Evolutionary conservation across 23 tunicate species (phyloP).

Genomic region (Phallusia fumigata): DNA sequence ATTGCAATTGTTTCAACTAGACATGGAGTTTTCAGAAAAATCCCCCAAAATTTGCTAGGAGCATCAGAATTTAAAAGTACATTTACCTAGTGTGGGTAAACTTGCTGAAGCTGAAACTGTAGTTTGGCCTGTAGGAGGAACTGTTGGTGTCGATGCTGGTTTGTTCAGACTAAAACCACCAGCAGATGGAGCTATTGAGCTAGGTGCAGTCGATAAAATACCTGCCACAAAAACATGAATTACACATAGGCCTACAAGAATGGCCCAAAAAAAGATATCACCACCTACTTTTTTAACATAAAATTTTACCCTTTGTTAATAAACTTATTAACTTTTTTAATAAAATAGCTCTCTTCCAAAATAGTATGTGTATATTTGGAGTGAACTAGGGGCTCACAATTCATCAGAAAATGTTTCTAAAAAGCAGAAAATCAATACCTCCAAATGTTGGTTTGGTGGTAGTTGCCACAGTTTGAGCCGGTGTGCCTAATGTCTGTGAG

Average conservation of each 20-base stretch:
- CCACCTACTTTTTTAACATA: too few relatives aligned
- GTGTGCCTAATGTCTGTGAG: neutral
- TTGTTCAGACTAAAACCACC: slow-evolving; percentile 25
- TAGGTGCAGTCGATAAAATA: neutral
- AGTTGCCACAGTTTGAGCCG: neutral
- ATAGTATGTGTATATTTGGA: neutral
- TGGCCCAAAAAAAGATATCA: too few relatives aligned
- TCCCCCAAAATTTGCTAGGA: too few relatives aligned
- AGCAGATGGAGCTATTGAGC: slow-evolving; percentile 22
- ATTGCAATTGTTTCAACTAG: too few relatives aligned
- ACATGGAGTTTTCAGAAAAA: too few relatives aligned
- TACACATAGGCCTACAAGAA: too few relatives aligned
- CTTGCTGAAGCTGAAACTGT: neutral
- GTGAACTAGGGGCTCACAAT: too few relatives aligned
- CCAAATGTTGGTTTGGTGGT: neutral
- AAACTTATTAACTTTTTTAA: too few relatives aligned
- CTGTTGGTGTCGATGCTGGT: neutral
- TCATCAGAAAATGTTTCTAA: too few relatives aligned
- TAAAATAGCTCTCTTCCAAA: too few relatives aligned
- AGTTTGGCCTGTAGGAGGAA: neutral
- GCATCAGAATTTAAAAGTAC: too few relatives aligned
- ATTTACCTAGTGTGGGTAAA: neutral
- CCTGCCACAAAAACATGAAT: neutral
- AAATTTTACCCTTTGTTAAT: too few relatives aligned
- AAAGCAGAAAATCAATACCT: neutral